Base-by-base conservation (phyloP, 2,113 vertebrate genomes). In the Microcebus tavaratra region DNA sequence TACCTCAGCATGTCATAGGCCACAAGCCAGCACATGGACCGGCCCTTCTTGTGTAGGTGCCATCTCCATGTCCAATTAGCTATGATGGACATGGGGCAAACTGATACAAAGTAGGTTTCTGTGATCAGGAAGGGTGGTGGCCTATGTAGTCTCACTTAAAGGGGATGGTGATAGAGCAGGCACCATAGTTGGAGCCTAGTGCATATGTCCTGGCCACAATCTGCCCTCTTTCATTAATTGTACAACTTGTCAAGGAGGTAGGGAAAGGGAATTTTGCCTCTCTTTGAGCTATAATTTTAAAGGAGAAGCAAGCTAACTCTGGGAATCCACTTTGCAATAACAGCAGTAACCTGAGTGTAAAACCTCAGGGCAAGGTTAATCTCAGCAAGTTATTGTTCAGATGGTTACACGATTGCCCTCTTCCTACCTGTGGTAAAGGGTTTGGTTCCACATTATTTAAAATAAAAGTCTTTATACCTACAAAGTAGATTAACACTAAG, bases 121-220 rank as follows among this genome's bases (percentile, higher is more conserved):
- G 27, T 2, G 3, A 25, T 4, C 9, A 18, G 25, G 8, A 67
- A 34, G 7, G 5, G 7, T 14, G 27, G 39, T 20, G 59, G 3
- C 12, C 67, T 25, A 29, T 13, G 14, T 0, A 85, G 25, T 23
- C n/a, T 61, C 48, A 45, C 6, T 4, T 42, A 31, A 2, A 42
- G n/a, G 15, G 3, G 3, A 23, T 61, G 48, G 11, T 3, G 65
- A 34, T 27, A 17, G 36, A 31, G 42, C 65, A 14, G 23, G 8
- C 0, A 0, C 20, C 14, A 5, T 1, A 17, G 15, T n/a, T 65
- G 50, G 48, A 6, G 55, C 48, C 39, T 2, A 3, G 6, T 23
- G 3, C 23, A 80, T 31, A 55, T 13, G 12, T 68, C 23, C 68
- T 39, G n/a, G 83, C 7, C 17, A n/a, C 18, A 36, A 5, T 5